phyloP scores from a whole-genome alignment of 2,113 vertebrate genomes.

The Malurus alboscapulatus region DNA sequence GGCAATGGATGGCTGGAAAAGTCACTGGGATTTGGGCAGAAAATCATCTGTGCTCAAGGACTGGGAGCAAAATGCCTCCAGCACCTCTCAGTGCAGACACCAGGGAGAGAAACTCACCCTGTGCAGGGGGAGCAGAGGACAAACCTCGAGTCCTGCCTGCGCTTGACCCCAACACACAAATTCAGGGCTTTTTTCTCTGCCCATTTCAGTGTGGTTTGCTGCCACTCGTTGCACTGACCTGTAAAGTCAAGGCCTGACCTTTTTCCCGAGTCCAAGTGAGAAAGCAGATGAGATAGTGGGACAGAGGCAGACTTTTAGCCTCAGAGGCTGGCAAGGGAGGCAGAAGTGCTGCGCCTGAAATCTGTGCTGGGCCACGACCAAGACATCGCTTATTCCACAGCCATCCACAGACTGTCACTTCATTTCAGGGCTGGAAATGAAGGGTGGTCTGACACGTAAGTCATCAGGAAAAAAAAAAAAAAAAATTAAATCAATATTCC shows the following conservation, averaged over 20 bases:
- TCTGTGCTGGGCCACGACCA: conserved; percentile 41
- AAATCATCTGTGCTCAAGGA: not conserved
- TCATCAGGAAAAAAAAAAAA: not conserved
- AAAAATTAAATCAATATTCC: conserved; percentile 16
- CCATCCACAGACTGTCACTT: conserved; percentile 39
- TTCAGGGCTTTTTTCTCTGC: not conserved
- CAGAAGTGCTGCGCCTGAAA: conserved; percentile 51
- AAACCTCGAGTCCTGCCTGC: not conserved
- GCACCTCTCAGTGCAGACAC: rapidly evolving
- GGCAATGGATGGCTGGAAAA: not conserved
- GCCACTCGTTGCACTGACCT: conserved; percentile 34
- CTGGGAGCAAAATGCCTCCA: not conserved
- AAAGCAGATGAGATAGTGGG: conserved; percentile 62
- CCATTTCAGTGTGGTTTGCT: not conserved
- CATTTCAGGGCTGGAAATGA: not conserved
- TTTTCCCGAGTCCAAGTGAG: conserved; percentile 31
- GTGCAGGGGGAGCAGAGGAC: not conserved
- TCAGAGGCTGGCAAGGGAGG: conserved; percentile 57
- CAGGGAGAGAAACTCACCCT: not conserved
- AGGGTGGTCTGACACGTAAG: conserved; percentile 37
- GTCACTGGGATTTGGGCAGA: not conserved
- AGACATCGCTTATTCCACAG: conserved; percentile 27
- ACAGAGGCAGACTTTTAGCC: conserved; percentile 64
- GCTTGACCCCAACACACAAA: not conserved
- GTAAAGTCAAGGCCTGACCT: conserved; percentile 47